Evolutionary conservation across 2,113 vertebrate genomes (phyloP).

Genomic region (Scartelaos histophorus): DNA sequence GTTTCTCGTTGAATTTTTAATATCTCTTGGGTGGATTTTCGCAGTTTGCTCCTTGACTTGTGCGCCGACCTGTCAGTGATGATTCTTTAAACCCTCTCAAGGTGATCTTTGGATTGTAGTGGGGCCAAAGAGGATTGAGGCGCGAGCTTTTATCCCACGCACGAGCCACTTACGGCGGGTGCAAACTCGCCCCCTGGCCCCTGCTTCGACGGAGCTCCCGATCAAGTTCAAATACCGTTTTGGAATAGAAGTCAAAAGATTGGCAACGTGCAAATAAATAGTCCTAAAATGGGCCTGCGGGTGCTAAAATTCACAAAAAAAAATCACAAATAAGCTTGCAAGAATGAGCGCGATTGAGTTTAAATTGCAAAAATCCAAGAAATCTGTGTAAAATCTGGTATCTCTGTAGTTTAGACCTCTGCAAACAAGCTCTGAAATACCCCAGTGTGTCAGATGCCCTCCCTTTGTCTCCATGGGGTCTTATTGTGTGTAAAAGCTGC

Average conservation of each 20-base stretch:
- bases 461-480: too few relatives aligned
- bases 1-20: not conserved
- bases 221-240: too few relatives aligned
- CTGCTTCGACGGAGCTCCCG: not conserved
- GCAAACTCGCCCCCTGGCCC: not conserved
- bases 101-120: constrained; percentile 52
- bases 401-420: too few relatives aligned
- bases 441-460: too few relatives aligned
- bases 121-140: constrained; percentile 56
- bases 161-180: constrained; percentile 6
- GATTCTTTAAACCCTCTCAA: constrained; percentile 43
- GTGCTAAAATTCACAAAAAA: too few relatives aligned
- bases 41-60: not conserved
- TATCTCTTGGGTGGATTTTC: not conserved
- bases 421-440: too few relatives aligned
- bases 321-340: too few relatives aligned
- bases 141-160: constrained; percentile 37
- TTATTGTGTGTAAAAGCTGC: too few relatives aligned
- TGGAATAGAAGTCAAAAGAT: not conserved
- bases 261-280: not conserved
- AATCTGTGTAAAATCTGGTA: too few relatives aligned
- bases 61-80: not conserved
- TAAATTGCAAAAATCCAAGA: too few relatives aligned
- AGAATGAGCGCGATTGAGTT: too few relatives aligned
- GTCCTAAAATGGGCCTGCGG: too few relatives aligned